Conservation (phyloP, 1,140 invertebrate species). For the Drosophila sproati region DNA sequence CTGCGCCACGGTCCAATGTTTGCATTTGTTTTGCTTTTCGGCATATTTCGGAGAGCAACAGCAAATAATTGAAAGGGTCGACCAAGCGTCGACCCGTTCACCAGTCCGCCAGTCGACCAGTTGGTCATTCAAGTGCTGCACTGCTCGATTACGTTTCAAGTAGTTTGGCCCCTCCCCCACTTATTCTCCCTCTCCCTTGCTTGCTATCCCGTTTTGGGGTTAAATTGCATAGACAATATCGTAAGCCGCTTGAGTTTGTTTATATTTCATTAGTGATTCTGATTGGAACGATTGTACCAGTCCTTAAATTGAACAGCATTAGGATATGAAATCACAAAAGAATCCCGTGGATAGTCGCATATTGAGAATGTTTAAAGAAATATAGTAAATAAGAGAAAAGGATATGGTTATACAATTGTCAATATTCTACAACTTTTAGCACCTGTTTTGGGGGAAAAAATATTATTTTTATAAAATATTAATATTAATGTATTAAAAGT, state of each 20-base stretch:
- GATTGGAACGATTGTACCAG: conserved; percentile 60
- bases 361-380: neutral
- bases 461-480: too few species aligned
- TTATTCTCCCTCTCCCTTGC: neutral
- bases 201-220: conserved; percentile 48
- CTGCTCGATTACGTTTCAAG: conserved; percentile 80
- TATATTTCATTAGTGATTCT: conserved; percentile 77
- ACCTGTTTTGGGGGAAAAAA: too few species aligned
- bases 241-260: conserved; percentile 61
- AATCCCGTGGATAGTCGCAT: neutral
- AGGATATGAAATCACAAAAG: neutral
- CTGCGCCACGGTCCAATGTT: conserved; percentile 53
- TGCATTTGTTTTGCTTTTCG: conserved; percentile 81
- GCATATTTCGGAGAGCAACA: conserved; percentile 65
- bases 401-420: too few species aligned
- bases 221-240: conserved; percentile 75
- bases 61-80: conserved; percentile 81
- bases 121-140: conserved; percentile 80
- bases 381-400: too few species aligned
- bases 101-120: conserved; percentile 36
- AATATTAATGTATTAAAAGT: too few species aligned
- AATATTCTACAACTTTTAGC: too few species aligned
- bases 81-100: neutral
- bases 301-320: conserved; percentile 1
- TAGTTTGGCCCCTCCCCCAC: conserved; percentile 38